These are phyloP conservation scores for Cheilosia soror DNA, from an alignment of 2,888 invertebrate species.

Conservation along the genomic window DNA sequence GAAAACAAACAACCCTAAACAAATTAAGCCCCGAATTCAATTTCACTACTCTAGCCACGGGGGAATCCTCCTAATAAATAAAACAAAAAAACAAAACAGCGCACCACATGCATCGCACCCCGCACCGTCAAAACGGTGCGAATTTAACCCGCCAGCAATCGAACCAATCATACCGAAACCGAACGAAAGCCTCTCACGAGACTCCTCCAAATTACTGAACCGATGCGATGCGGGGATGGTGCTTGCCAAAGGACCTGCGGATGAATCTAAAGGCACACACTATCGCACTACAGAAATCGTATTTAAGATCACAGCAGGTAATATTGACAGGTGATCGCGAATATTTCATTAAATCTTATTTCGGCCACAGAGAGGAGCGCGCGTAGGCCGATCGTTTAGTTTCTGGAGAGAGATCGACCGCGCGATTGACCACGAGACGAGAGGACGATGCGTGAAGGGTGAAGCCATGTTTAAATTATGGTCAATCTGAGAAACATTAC, in stretches of 20 bases:
- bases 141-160: constrained; percentile 61
- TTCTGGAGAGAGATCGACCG: background rate
- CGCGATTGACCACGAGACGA: background rate
- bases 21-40: constrained; percentile 73
- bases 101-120: constrained; percentile 36
- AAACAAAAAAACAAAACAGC: constrained; percentile 25
- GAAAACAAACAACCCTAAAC: constrained; percentile 73
- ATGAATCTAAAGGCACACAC: constrained; percentile 2
- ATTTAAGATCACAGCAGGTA: constrained; percentile 79
- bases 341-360: constrained; percentile 79
- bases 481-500: constrained; percentile 78
- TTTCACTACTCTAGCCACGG: constrained; percentile 64
- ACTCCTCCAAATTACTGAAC: background rate
- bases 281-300: constrained; percentile 63
- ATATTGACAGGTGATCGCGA: constrained; percentile 80
- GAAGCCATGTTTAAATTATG: constrained; percentile 78
- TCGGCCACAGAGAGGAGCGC: constrained; percentile 32
- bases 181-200: constrained; percentile 43
- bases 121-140: constrained; percentile 64
- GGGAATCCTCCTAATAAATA: constrained; percentile 58
- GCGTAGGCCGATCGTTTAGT: constrained; percentile 46
- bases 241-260: background rate
- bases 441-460: constrained; percentile 25
- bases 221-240: background rate
- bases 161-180: constrained; percentile 59